Percentiles rank a stretch among this genome's conserved stretches.
Evolutionary conservation across 2,797 vertebrate genomes (phyloP).

Genomic region (Lateolabrax maculatus): DNA sequence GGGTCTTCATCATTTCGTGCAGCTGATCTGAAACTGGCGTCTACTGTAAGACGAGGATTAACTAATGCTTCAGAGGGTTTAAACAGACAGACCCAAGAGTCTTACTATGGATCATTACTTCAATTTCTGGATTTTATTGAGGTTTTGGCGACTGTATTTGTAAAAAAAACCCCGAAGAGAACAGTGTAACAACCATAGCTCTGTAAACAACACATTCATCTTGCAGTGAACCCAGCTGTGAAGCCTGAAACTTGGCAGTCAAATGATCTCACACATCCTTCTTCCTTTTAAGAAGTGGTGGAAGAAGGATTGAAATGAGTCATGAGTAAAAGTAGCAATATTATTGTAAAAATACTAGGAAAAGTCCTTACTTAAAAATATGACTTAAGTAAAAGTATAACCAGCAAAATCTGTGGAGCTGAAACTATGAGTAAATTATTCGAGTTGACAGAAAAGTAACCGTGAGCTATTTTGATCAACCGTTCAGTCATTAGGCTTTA

Average conservation of each 20-base stretch:
- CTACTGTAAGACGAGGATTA: conserved; percentile 48
- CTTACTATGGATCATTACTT: accelerated
- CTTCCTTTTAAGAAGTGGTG: not conserved
- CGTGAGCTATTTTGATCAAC: not conserved
- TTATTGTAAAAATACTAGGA: not conserved
- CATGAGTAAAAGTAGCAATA: not conserved
- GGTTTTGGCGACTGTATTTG: not conserved
- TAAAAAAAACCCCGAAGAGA: not conserved
- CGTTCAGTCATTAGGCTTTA: not conserved
- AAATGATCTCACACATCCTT: conserved; percentile 17
- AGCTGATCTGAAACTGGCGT: conserved; percentile 29
- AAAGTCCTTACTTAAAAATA: not conserved
- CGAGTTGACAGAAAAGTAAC: too few species aligned
- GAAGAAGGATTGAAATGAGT: not conserved
- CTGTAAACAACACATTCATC: not conserved
- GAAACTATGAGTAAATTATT: too few species aligned
- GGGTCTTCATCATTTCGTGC: not conserved
- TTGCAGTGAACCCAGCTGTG: not conserved
- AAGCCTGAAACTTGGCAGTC: conserved; percentile 7
- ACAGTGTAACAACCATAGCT: not conserved
- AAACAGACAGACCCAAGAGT: not conserved
- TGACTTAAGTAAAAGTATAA: not conserved
- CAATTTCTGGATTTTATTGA: not conserved
- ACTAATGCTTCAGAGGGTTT: conserved; percentile 1
- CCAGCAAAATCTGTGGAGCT: not conserved